Conservation (phyloP, 2,113 vertebrate species). For the Mustela lutreola region DNA sequence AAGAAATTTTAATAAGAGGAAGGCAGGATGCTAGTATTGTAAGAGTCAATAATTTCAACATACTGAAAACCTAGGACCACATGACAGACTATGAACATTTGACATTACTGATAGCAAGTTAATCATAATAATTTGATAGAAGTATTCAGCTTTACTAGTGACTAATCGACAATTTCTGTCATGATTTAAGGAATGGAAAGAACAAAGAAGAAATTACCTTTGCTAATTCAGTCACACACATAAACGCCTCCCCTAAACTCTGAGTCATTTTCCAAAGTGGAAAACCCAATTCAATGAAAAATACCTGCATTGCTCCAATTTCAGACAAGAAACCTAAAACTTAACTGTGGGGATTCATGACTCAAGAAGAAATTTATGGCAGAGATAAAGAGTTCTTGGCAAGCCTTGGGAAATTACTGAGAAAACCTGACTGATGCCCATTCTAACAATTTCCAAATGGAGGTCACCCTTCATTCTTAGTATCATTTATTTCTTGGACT, state of each 20-base stretch:
- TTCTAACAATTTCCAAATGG: slow-evolving; percentile 23
- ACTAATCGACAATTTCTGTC: not conserved
- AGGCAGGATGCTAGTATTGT: not conserved
- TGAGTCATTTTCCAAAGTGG: slow-evolving; percentile 42
- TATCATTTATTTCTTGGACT: slow-evolving; percentile 44
- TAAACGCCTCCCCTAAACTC: not conserved
- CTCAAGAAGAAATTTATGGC: not conserved
- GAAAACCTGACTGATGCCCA: not conserved
- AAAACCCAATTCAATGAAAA: slow-evolving; percentile 42
- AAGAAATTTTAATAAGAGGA: not conserved
- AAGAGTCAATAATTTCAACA: not conserved
- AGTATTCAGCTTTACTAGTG: not conserved
- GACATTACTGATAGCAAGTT: not conserved
- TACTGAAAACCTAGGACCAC: slow-evolving; percentile 26
- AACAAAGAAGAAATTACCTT: slow-evolving; percentile 46
- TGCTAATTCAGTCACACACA: slow-evolving; percentile 31
- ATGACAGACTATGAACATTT: not conserved
- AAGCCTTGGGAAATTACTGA: not conserved
- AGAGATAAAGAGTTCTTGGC: not conserved
- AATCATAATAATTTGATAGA: not conserved
- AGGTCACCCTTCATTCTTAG: slow-evolving; percentile 19
- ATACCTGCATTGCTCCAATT: not conserved
- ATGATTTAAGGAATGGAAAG: not conserved
- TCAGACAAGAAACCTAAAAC: slow-evolving; percentile 32
- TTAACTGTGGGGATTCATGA: not conserved